phyloP scores from a whole-genome alignment of 2,888 invertebrate genomes.

The Beris morrisii region DNA sequence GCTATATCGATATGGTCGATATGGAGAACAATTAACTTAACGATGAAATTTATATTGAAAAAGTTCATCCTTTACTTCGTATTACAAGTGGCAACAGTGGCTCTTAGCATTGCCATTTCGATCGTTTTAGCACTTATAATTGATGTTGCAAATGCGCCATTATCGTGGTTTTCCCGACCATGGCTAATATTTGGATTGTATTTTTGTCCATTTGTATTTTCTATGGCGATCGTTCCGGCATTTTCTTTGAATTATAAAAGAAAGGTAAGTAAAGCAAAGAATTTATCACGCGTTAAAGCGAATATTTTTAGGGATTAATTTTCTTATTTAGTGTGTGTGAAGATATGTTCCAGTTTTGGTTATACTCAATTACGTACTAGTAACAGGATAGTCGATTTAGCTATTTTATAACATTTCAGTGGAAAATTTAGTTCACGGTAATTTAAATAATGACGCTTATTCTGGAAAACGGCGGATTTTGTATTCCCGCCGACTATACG shows the following conservation, averaged over 20 bases:
- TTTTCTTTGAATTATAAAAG: slow-evolving; percentile 40
- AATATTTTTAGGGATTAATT: no score
- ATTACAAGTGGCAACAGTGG: slow-evolving; percentile 47
- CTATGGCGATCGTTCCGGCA: slow-evolving; percentile 51
- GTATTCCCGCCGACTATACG: no score
- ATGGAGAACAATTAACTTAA: slow-evolving; percentile 45
- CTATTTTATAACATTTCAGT: no score
- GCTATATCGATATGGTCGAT: slow-evolving; percentile 47
- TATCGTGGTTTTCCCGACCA: slow-evolving; percentile 65
- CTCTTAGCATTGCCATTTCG: slow-evolving; percentile 46
- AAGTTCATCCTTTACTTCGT: slow-evolving; percentile 46
- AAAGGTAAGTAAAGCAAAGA: slow-evolving; percentile 9
- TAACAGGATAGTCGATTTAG: no score
- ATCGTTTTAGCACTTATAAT: slow-evolving; percentile 52
- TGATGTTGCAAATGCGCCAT: slow-evolving; percentile 55
- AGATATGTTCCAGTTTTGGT: no score
- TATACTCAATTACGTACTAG: no score
- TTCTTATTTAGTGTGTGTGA: no score
- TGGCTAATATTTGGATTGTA: slow-evolving; percentile 60
- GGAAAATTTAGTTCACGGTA: no score
- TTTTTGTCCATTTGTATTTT: slow-evolving; percentile 53
- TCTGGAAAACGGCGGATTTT: no score
- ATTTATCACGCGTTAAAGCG: neutral
- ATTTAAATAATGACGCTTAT: no score
- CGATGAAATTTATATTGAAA: slow-evolving; percentile 45